Conservation (phyloP, 2,888 invertebrate genomes). For the Biston betularia region DNA sequence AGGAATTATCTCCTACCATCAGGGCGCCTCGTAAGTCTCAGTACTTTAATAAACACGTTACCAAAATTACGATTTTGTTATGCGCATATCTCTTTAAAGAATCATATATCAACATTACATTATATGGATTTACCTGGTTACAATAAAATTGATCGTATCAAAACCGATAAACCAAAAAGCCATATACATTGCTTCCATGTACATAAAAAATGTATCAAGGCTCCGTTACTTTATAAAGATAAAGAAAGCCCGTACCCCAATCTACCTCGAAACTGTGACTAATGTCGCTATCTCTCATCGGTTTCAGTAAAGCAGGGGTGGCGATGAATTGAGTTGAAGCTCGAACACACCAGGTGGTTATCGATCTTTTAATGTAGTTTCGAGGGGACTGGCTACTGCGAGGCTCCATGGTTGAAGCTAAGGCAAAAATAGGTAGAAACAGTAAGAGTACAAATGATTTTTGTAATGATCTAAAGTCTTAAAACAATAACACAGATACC, state of each 20-base stretch:
- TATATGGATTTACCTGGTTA: too few relatives aligned
- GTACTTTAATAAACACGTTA: too few relatives aligned
- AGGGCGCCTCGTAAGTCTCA: too few relatives aligned
- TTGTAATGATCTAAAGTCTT: background rate
- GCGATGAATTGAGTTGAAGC: slow-evolving; percentile 34
- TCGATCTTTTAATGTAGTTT: slow-evolving; percentile 27
- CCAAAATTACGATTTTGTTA: too few relatives aligned
- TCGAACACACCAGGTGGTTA: slow-evolving; percentile 40
- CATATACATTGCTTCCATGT: too few relatives aligned
- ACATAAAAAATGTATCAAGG: background rate
- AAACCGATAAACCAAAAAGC: too few relatives aligned
- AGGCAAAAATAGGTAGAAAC: too few relatives aligned
- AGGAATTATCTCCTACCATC: too few relatives aligned
- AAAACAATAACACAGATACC: background rate
- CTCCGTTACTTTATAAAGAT: background rate
- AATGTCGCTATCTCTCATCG: slow-evolving; percentile 28
- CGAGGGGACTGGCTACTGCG: background rate
- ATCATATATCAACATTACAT: too few relatives aligned
- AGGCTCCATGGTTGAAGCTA: background rate
- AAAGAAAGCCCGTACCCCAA: background rate
- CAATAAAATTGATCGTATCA: too few relatives aligned
- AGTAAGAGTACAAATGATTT: background rate
- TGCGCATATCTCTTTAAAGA: too few relatives aligned
- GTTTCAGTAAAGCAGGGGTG: slow-evolving; percentile 30
- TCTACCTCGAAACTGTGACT: slow-evolving; percentile 14